Evolutionary conservation across 2,888 invertebrate genomes (phyloP).

Genomic region (Agrotis exclamationis): DNA sequence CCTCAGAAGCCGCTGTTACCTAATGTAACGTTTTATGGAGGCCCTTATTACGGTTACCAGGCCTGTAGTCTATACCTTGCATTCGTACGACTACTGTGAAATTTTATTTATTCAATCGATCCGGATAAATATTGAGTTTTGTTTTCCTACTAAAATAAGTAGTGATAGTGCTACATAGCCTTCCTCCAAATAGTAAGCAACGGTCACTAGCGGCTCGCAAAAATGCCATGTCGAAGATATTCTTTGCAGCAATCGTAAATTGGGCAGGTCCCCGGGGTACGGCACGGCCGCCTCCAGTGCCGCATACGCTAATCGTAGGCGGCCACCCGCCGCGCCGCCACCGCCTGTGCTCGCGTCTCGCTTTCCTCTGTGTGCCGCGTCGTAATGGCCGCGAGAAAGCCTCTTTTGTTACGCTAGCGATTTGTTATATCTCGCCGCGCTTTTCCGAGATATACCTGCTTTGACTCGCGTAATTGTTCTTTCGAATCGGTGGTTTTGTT

Average conservation of each 20-base stretch:
- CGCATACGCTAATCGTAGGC: slow-evolving; percentile 86
- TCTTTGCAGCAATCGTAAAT: slow-evolving; percentile 90
- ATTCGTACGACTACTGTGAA: slow-evolving; percentile 70
- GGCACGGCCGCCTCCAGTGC: slow-evolving; percentile 76
- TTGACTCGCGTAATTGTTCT: slow-evolving; percentile 90
- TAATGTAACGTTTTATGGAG: slow-evolving; percentile 91
- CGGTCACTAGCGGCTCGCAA: slow-evolving; percentile 84
- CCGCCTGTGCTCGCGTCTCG: slow-evolving; percentile 75
- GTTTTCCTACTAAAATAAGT: slow-evolving; percentile 67
- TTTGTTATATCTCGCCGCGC: slow-evolving; percentile 89
- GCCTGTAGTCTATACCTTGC: slow-evolving; percentile 77
- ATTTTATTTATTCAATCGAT: slow-evolving; percentile 82
- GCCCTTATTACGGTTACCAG: slow-evolving; percentile 89
- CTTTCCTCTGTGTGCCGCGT: slow-evolving; percentile 82
- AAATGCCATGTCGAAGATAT: slow-evolving; percentile 86
- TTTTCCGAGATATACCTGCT: slow-evolving; percentile 87
- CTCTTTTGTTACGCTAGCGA: slow-evolving; percentile 89
- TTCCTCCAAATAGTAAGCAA: slow-evolving; percentile 61
- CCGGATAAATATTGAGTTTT: slow-evolving; percentile 72
- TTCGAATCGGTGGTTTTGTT: slow-evolving; percentile 88
- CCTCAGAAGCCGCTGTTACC: slow-evolving; percentile 90
- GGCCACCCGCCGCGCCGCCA: slow-evolving; percentile 67
- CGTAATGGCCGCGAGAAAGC: slow-evolving; percentile 90
- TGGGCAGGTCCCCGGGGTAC: slow-evolving; percentile 77
- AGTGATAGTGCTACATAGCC: slow-evolving; percentile 57